Evolutionary conservation across 1,140 invertebrate species (phyloP).

Genomic region (Platyura marginata): DNA sequence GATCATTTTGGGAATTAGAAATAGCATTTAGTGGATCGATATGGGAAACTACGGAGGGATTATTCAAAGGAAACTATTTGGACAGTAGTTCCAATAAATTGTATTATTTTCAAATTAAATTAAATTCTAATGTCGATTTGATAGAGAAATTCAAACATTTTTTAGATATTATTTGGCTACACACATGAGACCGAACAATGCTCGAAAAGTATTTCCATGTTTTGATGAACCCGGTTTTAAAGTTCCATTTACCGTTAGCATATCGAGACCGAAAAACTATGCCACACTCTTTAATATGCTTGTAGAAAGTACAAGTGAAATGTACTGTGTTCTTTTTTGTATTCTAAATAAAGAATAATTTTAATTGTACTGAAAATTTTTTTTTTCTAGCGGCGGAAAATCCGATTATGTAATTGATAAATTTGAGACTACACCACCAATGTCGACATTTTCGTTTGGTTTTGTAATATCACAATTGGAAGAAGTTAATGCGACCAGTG

Average conservation of each 20-base stretch:
- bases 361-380: too few species aligned
- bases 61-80: constrained; percentile 39
- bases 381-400: background rate
- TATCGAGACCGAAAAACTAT: constrained; percentile 38
- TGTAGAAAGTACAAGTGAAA: constrained; percentile 28
- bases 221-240: constrained; percentile 83
- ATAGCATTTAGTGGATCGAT: constrained; percentile 37
- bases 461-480: constrained; percentile 59
- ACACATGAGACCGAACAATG: constrained; percentile 64
- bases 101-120: too few species aligned
- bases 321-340: constrained; percentile 38
- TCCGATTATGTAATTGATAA: constrained; percentile 38
- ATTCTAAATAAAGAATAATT: too few species aligned
- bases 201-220: constrained; percentile 73
- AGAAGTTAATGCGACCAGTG: constrained; percentile 16
- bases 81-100: constrained; percentile 27
- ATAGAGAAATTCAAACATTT: constrained; percentile 2
- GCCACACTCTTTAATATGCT: constrained; percentile 43
- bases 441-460: constrained; percentile 74
- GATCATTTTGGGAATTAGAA: constrained; percentile 29
- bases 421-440: constrained; percentile 53
- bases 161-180: constrained; percentile 44
- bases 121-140: too few species aligned
- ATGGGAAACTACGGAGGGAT: constrained; percentile 32
- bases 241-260: constrained; percentile 42